These are phyloP conservation scores for Pterocles orientalis DNA, from an alignment of 2,113 vertebrate species.

Conservation along the genomic window DNA sequence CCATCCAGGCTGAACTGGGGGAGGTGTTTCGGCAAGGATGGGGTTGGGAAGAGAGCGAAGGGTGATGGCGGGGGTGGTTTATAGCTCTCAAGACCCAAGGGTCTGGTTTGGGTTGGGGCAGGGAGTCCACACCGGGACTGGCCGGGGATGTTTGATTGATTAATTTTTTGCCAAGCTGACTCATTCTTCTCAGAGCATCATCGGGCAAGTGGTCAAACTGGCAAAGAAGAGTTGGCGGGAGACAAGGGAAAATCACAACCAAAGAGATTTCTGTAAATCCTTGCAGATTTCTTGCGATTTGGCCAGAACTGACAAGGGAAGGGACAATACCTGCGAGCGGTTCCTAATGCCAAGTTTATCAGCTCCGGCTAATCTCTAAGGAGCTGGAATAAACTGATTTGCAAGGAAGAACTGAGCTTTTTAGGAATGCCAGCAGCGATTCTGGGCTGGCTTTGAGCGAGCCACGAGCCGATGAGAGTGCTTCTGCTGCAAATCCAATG, in stretches of 20 bases:
- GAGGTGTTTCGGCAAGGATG: background rate
- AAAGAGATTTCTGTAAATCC: background rate
- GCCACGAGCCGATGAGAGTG: background rate
- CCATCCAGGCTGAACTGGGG: background rate
- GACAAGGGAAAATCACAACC: background rate
- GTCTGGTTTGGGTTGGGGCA: background rate
- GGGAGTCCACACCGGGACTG: background rate
- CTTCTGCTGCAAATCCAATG: background rate
- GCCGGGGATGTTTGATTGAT: background rate
- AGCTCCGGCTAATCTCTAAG: background rate
- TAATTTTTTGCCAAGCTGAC: background rate
- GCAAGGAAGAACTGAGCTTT: conserved; percentile 25
- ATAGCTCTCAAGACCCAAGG: background rate
- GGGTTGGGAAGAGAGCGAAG: background rate
- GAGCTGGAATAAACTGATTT: background rate
- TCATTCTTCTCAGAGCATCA: background rate
- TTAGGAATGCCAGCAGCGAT: background rate
- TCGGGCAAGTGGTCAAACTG: conserved; percentile 21
- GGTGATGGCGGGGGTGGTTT: background rate
- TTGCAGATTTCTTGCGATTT: background rate
- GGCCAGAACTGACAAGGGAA: background rate
- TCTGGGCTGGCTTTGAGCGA: background rate
- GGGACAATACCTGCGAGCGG: background rate
- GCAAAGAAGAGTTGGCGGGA: conserved; percentile 21
- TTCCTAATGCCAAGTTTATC: background rate